A percentile compares a stretch with the other conserved stretches of the same genome.
Conservation (phyloP, 2,113 vertebrate species). For the Prionailurus bengalensis region DNA sequence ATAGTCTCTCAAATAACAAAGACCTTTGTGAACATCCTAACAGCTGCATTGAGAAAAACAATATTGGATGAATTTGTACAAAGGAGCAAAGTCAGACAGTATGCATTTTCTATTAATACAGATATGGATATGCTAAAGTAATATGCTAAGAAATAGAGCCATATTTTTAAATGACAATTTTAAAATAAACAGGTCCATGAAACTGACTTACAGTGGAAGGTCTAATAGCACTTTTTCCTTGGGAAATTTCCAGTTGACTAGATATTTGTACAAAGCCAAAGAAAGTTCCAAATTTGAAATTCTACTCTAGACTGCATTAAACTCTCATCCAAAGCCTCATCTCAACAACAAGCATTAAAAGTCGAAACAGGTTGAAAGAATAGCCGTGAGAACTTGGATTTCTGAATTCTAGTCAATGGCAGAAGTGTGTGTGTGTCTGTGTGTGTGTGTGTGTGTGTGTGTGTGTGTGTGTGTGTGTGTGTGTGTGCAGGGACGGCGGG, state of each 20-base stretch:
- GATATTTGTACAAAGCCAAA: constrained; percentile 1
- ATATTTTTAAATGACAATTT: constrained; percentile 40
- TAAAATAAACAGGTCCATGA: constrained; percentile 39
- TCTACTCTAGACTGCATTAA: neutral
- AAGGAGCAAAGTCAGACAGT: neutral
- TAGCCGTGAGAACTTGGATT: neutral
- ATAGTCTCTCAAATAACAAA: neutral
- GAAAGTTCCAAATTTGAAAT: constrained; percentile 28
- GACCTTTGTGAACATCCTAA: neutral
- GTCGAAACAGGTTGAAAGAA: neutral
- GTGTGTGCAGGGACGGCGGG: no score
- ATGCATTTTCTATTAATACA: neutral
- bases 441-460: neutral
- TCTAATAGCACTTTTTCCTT: neutral
- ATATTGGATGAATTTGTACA: neutral
- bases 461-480: neutral
- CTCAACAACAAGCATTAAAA: neutral
- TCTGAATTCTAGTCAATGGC: neutral
- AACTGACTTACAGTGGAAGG: neutral
- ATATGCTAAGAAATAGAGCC: neutral
- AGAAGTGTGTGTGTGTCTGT: no score
- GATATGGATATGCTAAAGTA: neutral
- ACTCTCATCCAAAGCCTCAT: neutral
- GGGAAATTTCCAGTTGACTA: constrained; percentile 19
- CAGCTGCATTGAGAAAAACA: neutral